These are phyloP conservation scores for Arenaria interpres DNA, from an alignment of 2,113 vertebrate genomes.

Conservation along the genomic window DNA sequence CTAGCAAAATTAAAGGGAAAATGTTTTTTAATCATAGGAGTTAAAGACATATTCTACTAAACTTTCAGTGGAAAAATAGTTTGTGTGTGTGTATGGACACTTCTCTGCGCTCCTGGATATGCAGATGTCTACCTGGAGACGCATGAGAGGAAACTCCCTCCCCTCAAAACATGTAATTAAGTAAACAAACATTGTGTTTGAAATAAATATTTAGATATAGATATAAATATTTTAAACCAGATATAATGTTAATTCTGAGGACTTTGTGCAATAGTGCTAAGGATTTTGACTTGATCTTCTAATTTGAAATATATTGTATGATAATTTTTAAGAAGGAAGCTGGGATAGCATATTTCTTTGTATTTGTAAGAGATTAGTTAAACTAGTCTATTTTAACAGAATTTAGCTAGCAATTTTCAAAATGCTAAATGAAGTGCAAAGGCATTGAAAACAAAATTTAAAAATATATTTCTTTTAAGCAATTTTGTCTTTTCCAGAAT, in stretches of 20 bases:
- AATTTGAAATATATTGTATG: background rate
- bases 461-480: constrained; percentile 27
- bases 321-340: background rate
- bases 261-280: background rate
- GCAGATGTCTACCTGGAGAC: background rate
- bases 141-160: background rate
- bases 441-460: constrained; percentile 49
- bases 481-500: constrained; percentile 28
- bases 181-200: background rate
- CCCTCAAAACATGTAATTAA: background rate
- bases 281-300: background rate
- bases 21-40: background rate
- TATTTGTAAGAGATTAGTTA: constrained; percentile 52
- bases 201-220: background rate
- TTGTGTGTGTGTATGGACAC: background rate
- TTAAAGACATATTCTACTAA: background rate
- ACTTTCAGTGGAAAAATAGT: background rate
- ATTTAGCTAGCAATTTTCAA: constrained; percentile 49
- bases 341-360: background rate
- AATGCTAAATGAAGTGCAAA: constrained; percentile 57
- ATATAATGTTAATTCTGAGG: background rate
- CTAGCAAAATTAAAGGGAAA: background rate
- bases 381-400: constrained; percentile 17
- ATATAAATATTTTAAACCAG: background rate
- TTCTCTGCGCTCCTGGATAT: rapidly evolving